These are phyloP conservation scores for Sipha maydis DNA, from an alignment of 2,888 invertebrate species.

Conservation along the genomic window DNA sequence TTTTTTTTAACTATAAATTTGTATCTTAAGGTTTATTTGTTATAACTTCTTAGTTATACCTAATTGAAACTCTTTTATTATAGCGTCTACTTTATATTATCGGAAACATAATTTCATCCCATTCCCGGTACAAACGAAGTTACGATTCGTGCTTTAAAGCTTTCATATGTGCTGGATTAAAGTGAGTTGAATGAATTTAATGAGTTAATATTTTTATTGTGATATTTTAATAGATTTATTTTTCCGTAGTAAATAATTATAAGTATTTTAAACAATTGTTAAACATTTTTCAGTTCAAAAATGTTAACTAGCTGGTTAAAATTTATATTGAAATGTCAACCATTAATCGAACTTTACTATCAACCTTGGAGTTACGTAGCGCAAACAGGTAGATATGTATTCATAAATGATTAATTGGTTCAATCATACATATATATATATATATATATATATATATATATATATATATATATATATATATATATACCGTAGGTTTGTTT, in stretches of 20 bases:
- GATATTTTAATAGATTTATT: no score
- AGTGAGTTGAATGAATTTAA: conserved; percentile 73
- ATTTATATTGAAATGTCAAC: conserved; percentile 87
- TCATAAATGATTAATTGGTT: neutral
- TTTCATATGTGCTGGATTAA: conserved; percentile 94
- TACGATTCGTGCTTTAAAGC: conserved; percentile 98
- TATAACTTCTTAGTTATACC: neutral
- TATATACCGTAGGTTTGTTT: no score
- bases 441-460: no score
- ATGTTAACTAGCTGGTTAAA: conserved; percentile 94
- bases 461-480: no score
- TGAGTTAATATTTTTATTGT: neutral
- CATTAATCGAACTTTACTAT: conserved; percentile 82
- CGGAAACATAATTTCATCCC: conserved; percentile 90
- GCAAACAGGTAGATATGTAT: conserved; percentile 77
- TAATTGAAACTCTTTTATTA: conserved; percentile 66
- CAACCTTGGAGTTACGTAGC: conserved; percentile 94
- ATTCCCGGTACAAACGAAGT: conserved; percentile 91
- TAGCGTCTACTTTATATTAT: conserved; percentile 89
- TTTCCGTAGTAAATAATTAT: no score
- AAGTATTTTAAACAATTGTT: no score
- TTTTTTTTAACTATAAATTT: neutral
- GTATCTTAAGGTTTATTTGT: no score
- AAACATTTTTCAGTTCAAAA: conserved; percentile 75
- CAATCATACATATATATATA: neutral